Evolutionary conservation across 2,888 invertebrate genomes (phyloP).

Genomic region (Pyrrhosoma nymphula): DNA sequence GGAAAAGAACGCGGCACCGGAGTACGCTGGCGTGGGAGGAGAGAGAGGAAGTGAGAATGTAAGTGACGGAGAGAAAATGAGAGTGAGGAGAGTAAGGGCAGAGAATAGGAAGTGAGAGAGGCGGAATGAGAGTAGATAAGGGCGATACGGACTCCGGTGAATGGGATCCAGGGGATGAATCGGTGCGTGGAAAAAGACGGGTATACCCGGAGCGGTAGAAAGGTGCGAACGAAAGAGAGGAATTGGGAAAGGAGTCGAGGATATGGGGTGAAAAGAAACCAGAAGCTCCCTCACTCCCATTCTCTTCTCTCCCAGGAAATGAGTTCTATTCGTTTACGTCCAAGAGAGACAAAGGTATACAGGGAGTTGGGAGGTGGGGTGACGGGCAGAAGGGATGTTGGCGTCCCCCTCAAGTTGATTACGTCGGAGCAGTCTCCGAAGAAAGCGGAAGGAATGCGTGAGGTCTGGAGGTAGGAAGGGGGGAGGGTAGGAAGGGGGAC

Average conservation of each 20-base stretch:
- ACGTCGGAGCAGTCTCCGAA: conserved; percentile 30
- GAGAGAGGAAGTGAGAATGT: neutral
- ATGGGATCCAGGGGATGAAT: neutral
- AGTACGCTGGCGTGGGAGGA: neutral
- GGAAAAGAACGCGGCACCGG: neutral
- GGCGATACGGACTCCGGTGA: neutral
- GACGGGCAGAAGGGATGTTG: neutral
- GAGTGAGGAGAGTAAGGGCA: neutral
- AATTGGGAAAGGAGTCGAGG: neutral
- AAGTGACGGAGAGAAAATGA: neutral
- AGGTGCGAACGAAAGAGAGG: neutral
- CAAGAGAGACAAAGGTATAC: neutral
- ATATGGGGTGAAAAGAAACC: neutral
- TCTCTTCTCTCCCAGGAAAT: conserved; percentile 38
- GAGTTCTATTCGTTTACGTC: conserved; percentile 51
- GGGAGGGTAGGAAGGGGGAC: neutral
- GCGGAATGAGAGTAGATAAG: neutral
- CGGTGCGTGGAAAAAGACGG: neutral
- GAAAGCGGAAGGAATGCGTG: conserved; percentile 49
- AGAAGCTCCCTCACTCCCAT: neutral
- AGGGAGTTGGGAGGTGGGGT: neutral
- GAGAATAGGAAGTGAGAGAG: neutral
- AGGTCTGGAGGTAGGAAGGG: neutral
- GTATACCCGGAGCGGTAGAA: neutral
- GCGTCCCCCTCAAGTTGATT: conserved; percentile 6